Evolutionary conservation across 1,140 invertebrate genomes (phyloP).

Genomic region (Drosophila sulfurigaster): DNA sequence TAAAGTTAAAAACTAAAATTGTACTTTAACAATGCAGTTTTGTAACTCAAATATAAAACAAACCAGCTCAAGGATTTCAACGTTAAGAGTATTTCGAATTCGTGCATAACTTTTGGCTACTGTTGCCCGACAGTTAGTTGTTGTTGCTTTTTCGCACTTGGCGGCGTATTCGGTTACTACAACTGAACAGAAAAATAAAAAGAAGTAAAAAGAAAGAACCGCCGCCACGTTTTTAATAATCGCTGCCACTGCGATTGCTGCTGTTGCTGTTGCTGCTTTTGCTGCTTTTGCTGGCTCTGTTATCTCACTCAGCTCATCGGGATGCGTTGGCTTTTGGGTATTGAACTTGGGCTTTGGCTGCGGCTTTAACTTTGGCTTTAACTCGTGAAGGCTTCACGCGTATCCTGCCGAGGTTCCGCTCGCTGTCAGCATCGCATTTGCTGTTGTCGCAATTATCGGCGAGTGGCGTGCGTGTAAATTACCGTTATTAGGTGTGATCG

Average conservation of each 20-base stretch:
- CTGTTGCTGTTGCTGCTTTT: not conserved
- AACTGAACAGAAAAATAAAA: slow-evolving; percentile 15
- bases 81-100: slow-evolving; percentile 4
- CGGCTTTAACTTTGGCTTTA: not conserved
- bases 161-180: slow-evolving; percentile 77
- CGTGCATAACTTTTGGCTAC: not conserved
- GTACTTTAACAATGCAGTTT: too few species aligned
- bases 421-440: slow-evolving; percentile 56
- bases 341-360: slow-evolving; percentile 18
- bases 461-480: slow-evolving; percentile 81
- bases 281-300: slow-evolving; percentile 48
- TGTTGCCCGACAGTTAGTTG: not conserved
- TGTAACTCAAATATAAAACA: too few species aligned
- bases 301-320: slow-evolving; percentile 78
- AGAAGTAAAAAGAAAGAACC: slow-evolving; percentile 8
- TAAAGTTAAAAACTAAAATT: too few species aligned
- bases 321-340: slow-evolving; percentile 44
- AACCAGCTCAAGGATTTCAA: too few species aligned
- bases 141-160: slow-evolving; percentile 73
- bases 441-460: slow-evolving; percentile 46
- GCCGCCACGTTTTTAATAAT: slow-evolving; percentile 74
- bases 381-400: slow-evolving; percentile 1
- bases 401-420: slow-evolving; percentile 56
- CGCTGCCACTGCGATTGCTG: slow-evolving; percentile 43
- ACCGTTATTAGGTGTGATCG: slow-evolving; percentile 84